These are phyloP conservation scores for Coracopsis vasa DNA, from an alignment of 2,113 vertebrate genomes.

Conservation along the genomic window DNA sequence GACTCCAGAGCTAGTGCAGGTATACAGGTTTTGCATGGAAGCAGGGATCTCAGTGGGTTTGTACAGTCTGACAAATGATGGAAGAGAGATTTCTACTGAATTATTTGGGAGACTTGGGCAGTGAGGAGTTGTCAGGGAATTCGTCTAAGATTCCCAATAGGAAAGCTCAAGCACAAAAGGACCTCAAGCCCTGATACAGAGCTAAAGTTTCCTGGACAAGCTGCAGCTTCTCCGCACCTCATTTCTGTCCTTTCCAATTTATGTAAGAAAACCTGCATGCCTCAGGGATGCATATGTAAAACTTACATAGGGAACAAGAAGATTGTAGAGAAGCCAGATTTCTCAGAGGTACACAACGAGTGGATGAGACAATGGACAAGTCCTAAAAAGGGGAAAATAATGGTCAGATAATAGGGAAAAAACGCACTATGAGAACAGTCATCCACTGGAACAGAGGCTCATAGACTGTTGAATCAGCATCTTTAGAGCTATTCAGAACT, in stretches of 20 bases:
- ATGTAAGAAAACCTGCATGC: neutral
- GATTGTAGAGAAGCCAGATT: neutral
- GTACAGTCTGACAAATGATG: neutral
- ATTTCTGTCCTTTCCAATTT: constrained; percentile 15
- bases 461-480: neutral
- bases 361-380: neutral
- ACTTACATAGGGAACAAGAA: neutral
- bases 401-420: neutral
- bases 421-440: accelerated
- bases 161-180: neutral
- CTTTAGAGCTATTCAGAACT: neutral
- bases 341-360: neutral
- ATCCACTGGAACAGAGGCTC: neutral
- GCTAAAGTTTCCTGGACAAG: neutral
- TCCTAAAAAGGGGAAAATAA: neutral
- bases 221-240: constrained; percentile 3
- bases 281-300: neutral
- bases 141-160: neutral
- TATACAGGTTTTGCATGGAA: neutral
- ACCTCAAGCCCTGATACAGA: neutral
- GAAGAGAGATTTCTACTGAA: neutral
- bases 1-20: neutral
- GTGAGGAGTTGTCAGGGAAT: too few relatives aligned
- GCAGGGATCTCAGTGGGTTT: neutral
- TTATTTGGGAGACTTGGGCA: neutral